Evolutionary conservation across 2,113 vertebrate species (phyloP), one percentile per base, ranked within the genome.

Genomic region (Castor canadensis): DNA sequence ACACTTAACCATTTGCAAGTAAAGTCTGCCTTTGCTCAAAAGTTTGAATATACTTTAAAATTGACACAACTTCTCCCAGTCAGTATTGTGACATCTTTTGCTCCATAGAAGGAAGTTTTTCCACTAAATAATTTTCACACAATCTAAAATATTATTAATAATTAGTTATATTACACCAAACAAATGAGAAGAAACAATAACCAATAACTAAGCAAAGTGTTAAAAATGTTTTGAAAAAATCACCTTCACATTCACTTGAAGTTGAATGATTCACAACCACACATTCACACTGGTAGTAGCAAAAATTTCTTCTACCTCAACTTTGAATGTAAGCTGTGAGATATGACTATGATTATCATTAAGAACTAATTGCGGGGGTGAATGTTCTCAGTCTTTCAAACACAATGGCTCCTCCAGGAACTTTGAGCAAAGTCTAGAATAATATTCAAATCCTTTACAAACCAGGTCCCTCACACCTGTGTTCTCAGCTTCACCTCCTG

Each of bases 151-250:
- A 64, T 54, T 90, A 62, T 32, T 87, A 30, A 80, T 10, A 87
- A 1, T 43, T 26, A 93, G 30, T 26, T 73, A 69, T 13, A 77
- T 84, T 81, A 93, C 40, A 40, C 9, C 64, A 90, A 82, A 87
- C 19, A 87, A 95, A 49, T 32, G 35, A 95, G 43, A 91, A 64
- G 43, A 93, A 85, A 66, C 5, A 89, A 56, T 73, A 89, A n/a
- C 38, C 60, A 52, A 83, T 2, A 87, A 3, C 56, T 87, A 69
- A 56, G 5, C 43, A 35, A 6, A 52, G 1, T 26, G 64, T 62
- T 79, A 6, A 83, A 93, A 96, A 88, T 49, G 19, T 76, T 90
- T 95, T 86, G 56, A 62, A 28, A 64, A 40, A 88, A n/a, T 45
- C 45, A 15, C 12, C 28, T 24, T 80, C 45, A 24, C 12, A 60